A percentile compares a stretch with the other conserved stretches of the same genome.
Conservation (phyloP, 2,113 vertebrate species). For the Rutilus rutilus region DNA sequence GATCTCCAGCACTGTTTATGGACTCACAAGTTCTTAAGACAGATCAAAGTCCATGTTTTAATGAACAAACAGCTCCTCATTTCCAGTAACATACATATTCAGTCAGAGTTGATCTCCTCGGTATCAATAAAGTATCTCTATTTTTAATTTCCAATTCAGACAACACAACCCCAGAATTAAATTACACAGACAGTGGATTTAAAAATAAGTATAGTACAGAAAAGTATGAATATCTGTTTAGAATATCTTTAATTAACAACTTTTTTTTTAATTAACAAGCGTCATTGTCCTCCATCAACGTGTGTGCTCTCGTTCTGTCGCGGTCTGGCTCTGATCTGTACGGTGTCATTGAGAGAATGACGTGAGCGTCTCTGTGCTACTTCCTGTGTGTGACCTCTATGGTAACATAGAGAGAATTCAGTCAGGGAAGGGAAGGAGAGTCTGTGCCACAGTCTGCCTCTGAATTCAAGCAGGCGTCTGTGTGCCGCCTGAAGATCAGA, state of each 20-base stretch:
- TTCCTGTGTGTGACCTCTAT: conserved; percentile 4
- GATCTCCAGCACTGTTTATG: background rate
- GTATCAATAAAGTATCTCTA: conserved; percentile 36
- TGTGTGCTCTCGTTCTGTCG: conserved; percentile 50
- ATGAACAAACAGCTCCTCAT: conserved; percentile 34
- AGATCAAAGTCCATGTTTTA: conserved; percentile 2
- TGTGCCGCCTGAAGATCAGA: conserved; percentile 27
- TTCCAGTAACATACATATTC: conserved; percentile 34
- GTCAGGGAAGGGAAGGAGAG: background rate
- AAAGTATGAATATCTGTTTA: conserved; percentile 62
- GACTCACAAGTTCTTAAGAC: background rate
- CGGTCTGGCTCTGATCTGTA: conserved; percentile 2
- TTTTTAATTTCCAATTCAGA: conserved; percentile 32
- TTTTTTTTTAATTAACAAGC: conserved; percentile 13
- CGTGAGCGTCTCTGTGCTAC: conserved; percentile 18
- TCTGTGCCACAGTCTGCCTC: background rate
- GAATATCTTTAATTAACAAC: conserved; percentile 35
- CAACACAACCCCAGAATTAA: conserved; percentile 65
- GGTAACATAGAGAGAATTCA: background rate
- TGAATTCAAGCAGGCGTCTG: background rate
- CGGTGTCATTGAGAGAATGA: background rate
- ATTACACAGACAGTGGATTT: conserved; percentile 63
- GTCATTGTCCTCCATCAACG: conserved; percentile 25
- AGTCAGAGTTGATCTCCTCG: conserved; percentile 10
- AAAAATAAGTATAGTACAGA: conserved; percentile 56